Base-by-base conservation (phyloP, 2,113 vertebrate species). In the Lophura nycthemera region DNA sequence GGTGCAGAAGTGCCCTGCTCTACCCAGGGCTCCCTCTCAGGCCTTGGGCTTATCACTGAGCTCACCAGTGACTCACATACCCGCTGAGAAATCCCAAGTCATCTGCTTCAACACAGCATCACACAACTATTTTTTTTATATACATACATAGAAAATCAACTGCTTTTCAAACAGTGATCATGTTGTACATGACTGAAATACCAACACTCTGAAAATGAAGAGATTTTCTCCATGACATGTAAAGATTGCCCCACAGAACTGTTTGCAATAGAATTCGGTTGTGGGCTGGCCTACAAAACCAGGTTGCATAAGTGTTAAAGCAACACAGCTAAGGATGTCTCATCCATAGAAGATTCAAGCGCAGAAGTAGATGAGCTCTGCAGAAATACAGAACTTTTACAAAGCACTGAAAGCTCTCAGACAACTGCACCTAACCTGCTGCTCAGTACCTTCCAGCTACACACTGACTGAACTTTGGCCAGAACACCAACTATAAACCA, bases 401-500 rank as follows among this genome's bases (percentile, higher is more conserved):
- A 22, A 92, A 75, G 66, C 32, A 38, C 52, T 10, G 38, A 75
- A 83, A 83, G 63, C 69, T 70, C 69, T 6, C 70, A 27, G 32
- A 57, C 36, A 50, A 8, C 32, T 45, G 25, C 5, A 60, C 59
- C 43, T 59, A 36, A 69, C 21, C 79, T 29, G 19, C 38, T 67
- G 42, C 30, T 75, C 71, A 42, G 36, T 61, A 22, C 11, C 56
- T 83, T 19, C 52, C 30, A 48, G 43, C 29, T 86, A 61, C 20
- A 32, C 0, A 1, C 4, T 54, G 74, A 52, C 30, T 6, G 27
- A 85, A 73, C 86, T 93, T 88, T 2, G 54, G 73, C 73, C 73
- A 86, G 69, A 34, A 43, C 24, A 61, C 61, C 36, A 81, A 88
- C 34, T 88, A 90, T 64, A 91, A 86, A 86, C 21, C 47, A 47